Evolutionary conservation across 1,140 invertebrate genomes (phyloP).

Genomic region (Lutraria rhynchaena): DNA sequence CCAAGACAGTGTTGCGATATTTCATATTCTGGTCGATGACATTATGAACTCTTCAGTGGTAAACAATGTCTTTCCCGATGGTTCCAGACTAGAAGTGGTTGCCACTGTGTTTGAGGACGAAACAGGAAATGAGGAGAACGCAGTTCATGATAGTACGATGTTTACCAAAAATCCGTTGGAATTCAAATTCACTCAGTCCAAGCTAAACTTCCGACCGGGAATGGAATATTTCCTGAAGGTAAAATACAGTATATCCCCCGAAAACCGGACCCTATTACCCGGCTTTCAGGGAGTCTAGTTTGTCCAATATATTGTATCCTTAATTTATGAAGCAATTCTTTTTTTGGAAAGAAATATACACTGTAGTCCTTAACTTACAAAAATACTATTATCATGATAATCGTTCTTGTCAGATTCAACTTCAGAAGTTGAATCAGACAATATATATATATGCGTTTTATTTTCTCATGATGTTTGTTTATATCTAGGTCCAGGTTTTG

Average conservation of each 20-base stretch:
- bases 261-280: too few relatives aligned
- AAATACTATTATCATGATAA: too few relatives aligned
- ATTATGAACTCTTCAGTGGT: conserved; percentile 3
- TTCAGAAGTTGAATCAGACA: too few relatives aligned
- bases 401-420: too few relatives aligned
- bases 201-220: conserved; percentile 15
- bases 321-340: too few relatives aligned
- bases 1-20: neutral
- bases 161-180: neutral
- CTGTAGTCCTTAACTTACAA: too few relatives aligned
- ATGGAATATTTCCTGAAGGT: conserved; percentile 18
- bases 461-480: neutral
- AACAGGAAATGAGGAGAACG: conserved; percentile 13
- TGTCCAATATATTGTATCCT: too few relatives aligned
- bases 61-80: neutral
- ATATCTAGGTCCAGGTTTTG: neutral
- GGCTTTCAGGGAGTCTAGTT: too few relatives aligned
- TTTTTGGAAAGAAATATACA: too few relatives aligned
- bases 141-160: neutral
- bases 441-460: too few relatives aligned
- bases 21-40: neutral
- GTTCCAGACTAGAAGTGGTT: conserved; percentile 1
- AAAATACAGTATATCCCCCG: too few relatives aligned
- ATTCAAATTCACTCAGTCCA: conserved; percentile 18
- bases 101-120: conserved; percentile 14